These are phyloP conservation scores for Theonella swinhoei DNA, from an alignment of 37 sponge, comb jelly and placozoan species.

Conservation along the genomic window DNA sequence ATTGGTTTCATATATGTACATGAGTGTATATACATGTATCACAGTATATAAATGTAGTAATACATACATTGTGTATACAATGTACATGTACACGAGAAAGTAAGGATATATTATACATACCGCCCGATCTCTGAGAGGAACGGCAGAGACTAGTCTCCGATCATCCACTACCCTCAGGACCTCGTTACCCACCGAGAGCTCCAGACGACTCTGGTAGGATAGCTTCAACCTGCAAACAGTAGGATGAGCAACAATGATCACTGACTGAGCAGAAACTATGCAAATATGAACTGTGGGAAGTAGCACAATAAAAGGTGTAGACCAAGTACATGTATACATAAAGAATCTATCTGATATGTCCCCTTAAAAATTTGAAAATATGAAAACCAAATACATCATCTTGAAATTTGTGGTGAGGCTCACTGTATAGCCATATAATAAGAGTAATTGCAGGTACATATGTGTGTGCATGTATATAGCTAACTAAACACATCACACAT, in stretches of 20 bases:
- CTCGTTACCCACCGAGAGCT: slow-evolving; percentile 80
- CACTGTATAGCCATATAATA: background rate
- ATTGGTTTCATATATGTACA: no score
- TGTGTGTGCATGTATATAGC: background rate
- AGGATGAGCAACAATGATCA: background rate
- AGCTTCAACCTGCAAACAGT: slow-evolving; percentile 52
- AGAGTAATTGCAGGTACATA: background rate
- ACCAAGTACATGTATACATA: background rate
- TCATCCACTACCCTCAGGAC: slow-evolving; percentile 71
- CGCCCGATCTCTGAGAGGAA: slow-evolving; percentile 77
- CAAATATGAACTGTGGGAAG: no score
- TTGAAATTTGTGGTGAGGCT: no score
- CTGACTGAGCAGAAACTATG: no score
- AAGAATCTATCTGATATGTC: background rate
- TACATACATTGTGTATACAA: no score
- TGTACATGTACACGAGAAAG: no score
- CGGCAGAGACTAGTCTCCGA: slow-evolving; percentile 50
- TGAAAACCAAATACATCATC: no score
- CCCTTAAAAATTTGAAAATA: no score
- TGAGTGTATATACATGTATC: no score
- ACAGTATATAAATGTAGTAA: no score
- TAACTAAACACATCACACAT: background rate
- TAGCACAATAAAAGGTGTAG: background rate
- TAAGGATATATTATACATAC: no score
- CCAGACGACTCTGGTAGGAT: slow-evolving; percentile 54